Conservation (phyloP, 2,888 invertebrate genomes). For the Metallyticus violacea region DNA sequence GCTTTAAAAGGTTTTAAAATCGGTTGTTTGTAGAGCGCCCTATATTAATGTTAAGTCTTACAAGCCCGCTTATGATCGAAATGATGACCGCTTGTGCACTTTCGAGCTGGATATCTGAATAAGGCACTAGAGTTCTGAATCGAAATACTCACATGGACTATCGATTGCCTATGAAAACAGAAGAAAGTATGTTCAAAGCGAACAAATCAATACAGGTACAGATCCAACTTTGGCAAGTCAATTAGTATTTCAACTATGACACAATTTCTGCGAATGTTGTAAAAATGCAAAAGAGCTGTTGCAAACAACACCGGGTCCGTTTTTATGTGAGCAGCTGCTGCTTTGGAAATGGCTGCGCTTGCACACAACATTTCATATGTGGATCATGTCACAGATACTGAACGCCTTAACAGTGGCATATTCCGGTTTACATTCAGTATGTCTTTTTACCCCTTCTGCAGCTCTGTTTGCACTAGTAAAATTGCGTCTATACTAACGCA, state of each 20-base stretch:
- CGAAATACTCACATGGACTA: neutral
- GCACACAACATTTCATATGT: neutral
- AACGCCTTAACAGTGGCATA: too few species aligned
- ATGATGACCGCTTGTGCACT: too few species aligned
- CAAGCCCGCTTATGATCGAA: too few species aligned
- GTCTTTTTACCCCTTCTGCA: neutral
- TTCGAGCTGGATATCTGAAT: too few species aligned
- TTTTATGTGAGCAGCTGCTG: too few species aligned
- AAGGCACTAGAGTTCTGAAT: neutral
- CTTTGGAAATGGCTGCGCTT: neutral
- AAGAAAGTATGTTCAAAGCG: neutral
- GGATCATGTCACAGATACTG: neutral
- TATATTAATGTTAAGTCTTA: too few species aligned
- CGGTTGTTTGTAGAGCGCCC: too few species aligned
- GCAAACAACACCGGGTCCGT: neutral
- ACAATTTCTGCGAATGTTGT: neutral
- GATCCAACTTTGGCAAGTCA: neutral
- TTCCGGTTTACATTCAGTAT: neutral
- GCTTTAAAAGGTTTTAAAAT: too few species aligned
- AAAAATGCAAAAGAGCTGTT: neutral
- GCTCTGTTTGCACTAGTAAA: neutral
- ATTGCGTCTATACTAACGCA: neutral
- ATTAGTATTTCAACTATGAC: neutral
- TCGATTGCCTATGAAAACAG: neutral
- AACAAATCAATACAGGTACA: neutral